Base-by-base conservation (phyloP, 2,888 invertebrate genomes). In the Nomada fucata region DNA sequence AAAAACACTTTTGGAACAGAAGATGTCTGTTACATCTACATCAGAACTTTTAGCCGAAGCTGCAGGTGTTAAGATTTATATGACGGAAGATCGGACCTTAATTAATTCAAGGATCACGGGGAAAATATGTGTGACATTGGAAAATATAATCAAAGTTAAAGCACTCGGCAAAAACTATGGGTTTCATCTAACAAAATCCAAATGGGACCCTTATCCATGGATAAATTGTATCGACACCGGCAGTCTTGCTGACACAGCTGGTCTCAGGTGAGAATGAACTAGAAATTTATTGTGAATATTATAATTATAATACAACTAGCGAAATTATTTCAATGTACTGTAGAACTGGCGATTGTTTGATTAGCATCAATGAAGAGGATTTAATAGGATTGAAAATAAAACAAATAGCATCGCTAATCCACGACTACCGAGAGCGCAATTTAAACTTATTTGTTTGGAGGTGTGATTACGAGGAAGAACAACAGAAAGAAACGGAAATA, bases 121-220 rank as follows among this genome's bases (percentile, higher is more conserved):
- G 44, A 88, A 76, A 57, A 82, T 86, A 20, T 42, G 78, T 61
- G 44, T 88, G 15, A 74, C 26, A n/a, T 70, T 88, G 15, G 20
- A 59, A 20, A 83, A 77, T 42, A 26, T 64, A 23, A 81, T 71
- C 1, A 36, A 64, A 29, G 20, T 73, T 1, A 60, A 77, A n/a
- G 26, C 61, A 55, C 23, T 64, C 4, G 79, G 70, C 10, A 90
- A 87, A 74, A 95, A 95, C 2, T 95, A 96, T 59, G 97, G 97
- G 0, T 97, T 97, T 92, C 95, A 97, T 82, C 94, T 97, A 55
- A 96, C 96, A 0, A 95, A 97, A 86, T 96, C 96, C 9, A 95
- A 97, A 79, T 97, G 97, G 97, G 97, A 97, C 93, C 97, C 97
- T 0, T 97, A 97, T 93, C 97, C 97, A 29, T 97, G 97, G 97